Evolutionary conservation across 2,888 invertebrate species (phyloP).

Genomic region (Ochlodes sylvanus): DNA sequence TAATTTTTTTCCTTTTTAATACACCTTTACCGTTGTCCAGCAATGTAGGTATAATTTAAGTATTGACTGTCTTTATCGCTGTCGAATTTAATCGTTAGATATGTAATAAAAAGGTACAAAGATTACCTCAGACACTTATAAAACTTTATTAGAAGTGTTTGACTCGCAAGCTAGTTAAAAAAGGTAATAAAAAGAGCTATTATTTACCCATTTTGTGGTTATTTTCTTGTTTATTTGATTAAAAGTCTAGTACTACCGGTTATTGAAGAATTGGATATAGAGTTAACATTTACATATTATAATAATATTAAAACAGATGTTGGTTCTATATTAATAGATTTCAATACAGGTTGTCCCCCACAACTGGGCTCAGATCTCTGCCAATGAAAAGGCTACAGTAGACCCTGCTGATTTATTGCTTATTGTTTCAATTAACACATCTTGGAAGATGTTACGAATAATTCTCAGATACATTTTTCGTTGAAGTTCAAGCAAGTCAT

Average conservation of each 20-base stretch:
- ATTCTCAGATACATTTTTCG: too few relatives aligned
- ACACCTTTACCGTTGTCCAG: background rate
- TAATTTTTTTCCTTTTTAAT: background rate
- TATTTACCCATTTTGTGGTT: background rate
- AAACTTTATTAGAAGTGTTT: conserved; percentile 6
- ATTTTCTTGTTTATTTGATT: conserved; percentile 5
- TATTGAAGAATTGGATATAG: background rate
- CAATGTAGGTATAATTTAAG: background rate
- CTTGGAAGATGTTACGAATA: too few relatives aligned
- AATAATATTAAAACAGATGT: too few relatives aligned
- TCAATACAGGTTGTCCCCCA: too few relatives aligned
- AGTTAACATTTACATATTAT: too few relatives aligned
- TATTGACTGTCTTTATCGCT: conserved; percentile 1
- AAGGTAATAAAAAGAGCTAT: conserved; percentile 2
- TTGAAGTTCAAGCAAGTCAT: too few relatives aligned
- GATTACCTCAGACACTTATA: conserved; percentile 1
- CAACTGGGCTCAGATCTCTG: too few relatives aligned
- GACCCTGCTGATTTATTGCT: too few relatives aligned
- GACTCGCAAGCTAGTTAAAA: background rate
- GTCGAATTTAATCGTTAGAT: conserved; percentile 7
- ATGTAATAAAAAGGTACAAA: conserved; percentile 6
- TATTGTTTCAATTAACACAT: too few relatives aligned
- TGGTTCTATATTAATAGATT: too few relatives aligned
- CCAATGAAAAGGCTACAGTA: too few relatives aligned
- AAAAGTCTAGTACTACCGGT: background rate